phyloP scores from a whole-genome alignment of 1,140 invertebrate species.

The Antheraea pernyi region DNA sequence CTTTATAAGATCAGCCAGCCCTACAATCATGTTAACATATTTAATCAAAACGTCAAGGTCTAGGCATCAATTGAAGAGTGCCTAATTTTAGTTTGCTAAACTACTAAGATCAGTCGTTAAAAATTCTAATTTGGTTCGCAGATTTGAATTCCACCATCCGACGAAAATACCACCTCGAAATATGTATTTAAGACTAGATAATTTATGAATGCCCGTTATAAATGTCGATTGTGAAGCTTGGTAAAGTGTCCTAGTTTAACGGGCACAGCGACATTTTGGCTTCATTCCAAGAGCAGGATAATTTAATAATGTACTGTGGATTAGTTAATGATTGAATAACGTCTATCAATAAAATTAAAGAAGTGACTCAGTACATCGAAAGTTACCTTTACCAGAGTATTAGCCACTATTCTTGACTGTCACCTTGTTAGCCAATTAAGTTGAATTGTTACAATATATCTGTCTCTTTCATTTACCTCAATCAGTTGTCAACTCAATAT shows the following conservation, averaged over 20 bases:
- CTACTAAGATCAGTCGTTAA: too few relatives aligned
- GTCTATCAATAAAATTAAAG: not conserved
- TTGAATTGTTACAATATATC: too few relatives aligned
- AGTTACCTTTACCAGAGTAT: not conserved
- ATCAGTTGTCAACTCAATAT: too few relatives aligned
- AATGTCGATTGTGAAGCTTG: not conserved
- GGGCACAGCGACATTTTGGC: not conserved
- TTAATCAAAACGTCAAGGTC: too few relatives aligned
- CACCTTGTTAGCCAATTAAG: too few relatives aligned
- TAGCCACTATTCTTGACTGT: not conserved
- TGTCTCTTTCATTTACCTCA: too few relatives aligned
- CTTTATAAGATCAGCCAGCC: too few relatives aligned
- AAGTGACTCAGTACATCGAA: not conserved
- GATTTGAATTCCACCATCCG: not conserved
- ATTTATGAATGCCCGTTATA: not conserved
- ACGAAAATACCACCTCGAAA: not conserved
- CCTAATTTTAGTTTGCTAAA: too few relatives aligned
- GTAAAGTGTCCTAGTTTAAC: conserved; percentile 2
- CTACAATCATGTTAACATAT: too few relatives aligned
- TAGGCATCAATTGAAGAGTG: too few relatives aligned
- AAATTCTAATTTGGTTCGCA: too few relatives aligned
- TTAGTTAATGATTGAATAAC: not conserved
- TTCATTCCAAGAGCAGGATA: not conserved
- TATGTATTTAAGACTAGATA: not conserved
- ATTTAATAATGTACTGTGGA: conserved; percentile 1